Percentiles rank a stretch among this genome's conserved stretches.
Evolutionary conservation across 1,140 invertebrate genomes (phyloP).

Genomic region (Aphelenchoides avenae): DNA sequence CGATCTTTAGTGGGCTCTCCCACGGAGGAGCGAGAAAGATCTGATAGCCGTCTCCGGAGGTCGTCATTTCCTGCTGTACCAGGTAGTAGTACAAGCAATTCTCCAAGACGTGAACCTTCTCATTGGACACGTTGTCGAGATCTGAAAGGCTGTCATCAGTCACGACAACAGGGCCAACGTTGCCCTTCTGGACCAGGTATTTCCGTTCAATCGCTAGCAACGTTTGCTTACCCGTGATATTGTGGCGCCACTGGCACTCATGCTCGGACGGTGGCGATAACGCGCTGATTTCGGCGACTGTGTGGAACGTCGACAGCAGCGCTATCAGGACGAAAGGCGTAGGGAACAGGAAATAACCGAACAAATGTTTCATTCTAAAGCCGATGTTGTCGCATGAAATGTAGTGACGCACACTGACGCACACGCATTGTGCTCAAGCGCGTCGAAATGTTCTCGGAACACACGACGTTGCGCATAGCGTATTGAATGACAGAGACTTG

Average conservation of each 20-base stretch:
- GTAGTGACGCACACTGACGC: too few species aligned
- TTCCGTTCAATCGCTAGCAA: conserved; percentile 1
- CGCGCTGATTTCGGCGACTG: too few species aligned
- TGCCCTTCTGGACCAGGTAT: background rate
- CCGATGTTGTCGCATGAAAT: too few species aligned
- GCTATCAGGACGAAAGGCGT: too few species aligned
- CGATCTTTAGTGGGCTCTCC: conserved; percentile 40
- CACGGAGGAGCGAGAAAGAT: conserved; percentile 30
- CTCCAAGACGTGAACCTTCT: conserved; percentile 36
- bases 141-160: conserved; percentile 11
- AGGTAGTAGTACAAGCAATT: conserved; percentile 49
- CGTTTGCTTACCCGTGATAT: background rate
- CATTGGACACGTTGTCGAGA: conserved; percentile 17
- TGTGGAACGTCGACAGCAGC: too few species aligned
- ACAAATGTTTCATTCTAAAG: too few species aligned
- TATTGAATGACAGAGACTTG: too few species aligned
- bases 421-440: too few species aligned
- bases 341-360: too few species aligned
- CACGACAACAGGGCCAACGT: background rate
- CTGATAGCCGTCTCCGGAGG: conserved; percentile 4
- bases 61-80: conserved; percentile 25
- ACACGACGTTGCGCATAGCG: too few species aligned
- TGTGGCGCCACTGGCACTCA: conserved; percentile 12
- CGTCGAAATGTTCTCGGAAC: too few species aligned
- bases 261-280: too few species aligned